Evolutionary conservation across 2,797 vertebrate species (phyloP).

Genomic region (Choloepus didactylus): DNA sequence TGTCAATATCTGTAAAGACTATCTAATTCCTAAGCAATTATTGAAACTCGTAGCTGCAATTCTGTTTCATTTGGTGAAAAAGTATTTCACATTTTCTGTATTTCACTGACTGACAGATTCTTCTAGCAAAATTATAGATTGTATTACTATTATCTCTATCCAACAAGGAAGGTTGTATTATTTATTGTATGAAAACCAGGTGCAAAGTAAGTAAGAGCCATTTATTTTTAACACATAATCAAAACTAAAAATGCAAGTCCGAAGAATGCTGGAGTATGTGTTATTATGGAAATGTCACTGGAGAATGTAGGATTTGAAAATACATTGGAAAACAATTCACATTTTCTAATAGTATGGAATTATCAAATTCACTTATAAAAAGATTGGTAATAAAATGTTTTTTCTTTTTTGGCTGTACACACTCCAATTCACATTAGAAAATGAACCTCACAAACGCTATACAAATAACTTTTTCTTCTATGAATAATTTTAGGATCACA

Average conservation of each 20-base stretch:
- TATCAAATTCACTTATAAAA: conserved; percentile 38
- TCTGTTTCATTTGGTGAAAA: not conserved
- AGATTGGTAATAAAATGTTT: not conserved
- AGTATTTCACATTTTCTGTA: not conserved
- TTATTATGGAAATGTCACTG: not conserved
- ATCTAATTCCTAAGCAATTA: not conserved
- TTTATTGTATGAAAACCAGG: not conserved
- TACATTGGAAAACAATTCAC: not conserved
- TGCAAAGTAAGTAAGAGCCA: not conserved
- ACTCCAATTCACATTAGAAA: not conserved
- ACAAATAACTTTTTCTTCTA: not conserved
- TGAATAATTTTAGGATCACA: not conserved
- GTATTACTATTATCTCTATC: not conserved
- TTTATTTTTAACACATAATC: not conserved
- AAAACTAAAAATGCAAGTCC: conserved; percentile 35
- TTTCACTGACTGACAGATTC: not conserved
- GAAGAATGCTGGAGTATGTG: not conserved
- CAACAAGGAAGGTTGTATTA: not conserved
- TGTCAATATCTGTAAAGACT: not conserved
- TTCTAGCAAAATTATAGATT: conserved; percentile 5
- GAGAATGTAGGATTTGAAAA: not conserved
- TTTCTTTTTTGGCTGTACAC: not conserved
- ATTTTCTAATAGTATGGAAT: conserved; percentile 11
- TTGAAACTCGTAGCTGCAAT: not conserved
- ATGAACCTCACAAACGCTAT: not conserved